Conservation (phyloP, 2,888 invertebrate species). For the Acleris sparsana region DNA sequence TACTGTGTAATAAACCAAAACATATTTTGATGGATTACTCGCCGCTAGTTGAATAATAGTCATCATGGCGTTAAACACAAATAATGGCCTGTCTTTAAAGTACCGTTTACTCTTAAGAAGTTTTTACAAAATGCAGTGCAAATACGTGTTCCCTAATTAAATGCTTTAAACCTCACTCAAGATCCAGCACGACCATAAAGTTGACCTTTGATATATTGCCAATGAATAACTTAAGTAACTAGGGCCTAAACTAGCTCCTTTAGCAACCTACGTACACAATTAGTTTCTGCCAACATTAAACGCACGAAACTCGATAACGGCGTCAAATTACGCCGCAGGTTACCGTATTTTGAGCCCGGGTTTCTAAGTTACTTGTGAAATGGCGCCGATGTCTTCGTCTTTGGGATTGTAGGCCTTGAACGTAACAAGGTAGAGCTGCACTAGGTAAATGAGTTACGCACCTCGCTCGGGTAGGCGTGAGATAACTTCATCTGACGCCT, state of each 20-base stretch:
- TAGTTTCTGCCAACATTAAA: conserved; percentile 13
- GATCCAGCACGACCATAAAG: neutral
- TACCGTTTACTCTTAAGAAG: no score
- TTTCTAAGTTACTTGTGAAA: no score
- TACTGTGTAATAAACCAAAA: no score
- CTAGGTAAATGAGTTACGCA: conserved; percentile 19
- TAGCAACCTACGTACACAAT: conserved; percentile 22
- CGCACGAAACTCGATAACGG: conserved; percentile 23
- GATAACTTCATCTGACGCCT: neutral
- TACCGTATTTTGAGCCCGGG: no score
- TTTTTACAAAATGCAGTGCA: no score
- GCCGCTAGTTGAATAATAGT: no score
- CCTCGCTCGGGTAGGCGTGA: conserved; percentile 11
- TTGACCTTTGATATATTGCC: conserved; percentile 16
- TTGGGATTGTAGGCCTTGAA: neutral
- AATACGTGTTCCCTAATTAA: no score
- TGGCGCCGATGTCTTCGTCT: no score
- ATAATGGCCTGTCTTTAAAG: no score
- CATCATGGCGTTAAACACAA: no score
- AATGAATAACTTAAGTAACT: conserved; percentile 23
- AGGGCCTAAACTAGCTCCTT: conserved; percentile 3
- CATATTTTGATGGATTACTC: no score
- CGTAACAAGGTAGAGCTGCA: conserved; percentile 27
- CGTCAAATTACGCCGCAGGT: neutral
- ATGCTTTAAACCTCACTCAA: no score